Evolutionary conservation across 2,113 vertebrate species (phyloP).

Genomic region (Neogobius melanostomus): DNA sequence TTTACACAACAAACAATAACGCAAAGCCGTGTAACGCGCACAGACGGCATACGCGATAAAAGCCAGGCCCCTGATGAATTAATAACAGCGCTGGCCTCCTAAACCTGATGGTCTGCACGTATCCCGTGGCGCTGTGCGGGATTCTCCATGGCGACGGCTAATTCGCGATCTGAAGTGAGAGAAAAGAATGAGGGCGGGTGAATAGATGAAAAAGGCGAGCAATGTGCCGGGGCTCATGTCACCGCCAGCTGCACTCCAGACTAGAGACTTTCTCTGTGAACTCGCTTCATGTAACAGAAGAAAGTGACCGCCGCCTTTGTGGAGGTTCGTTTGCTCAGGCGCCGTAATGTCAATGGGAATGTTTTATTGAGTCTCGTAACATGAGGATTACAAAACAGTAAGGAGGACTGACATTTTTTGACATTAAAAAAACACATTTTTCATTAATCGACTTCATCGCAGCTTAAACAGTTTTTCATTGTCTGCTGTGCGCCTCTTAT

Average conservation of each 20-base stretch:
- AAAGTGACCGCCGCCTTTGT: not conserved
- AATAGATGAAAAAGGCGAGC: slow-evolving; percentile 63
- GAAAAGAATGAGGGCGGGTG: slow-evolving; percentile 32
- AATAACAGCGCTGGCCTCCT: not conserved
- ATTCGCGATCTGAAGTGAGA: slow-evolving; percentile 44
- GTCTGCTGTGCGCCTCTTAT: too few relatives aligned
- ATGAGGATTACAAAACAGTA: not conserved
- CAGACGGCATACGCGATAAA: not conserved
- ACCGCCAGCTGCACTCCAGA: slow-evolving; percentile 56
- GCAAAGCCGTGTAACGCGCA: not conserved
- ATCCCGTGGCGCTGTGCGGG: slow-evolving; percentile 14
- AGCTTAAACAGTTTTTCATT: too few relatives aligned
- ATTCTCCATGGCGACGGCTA: slow-evolving; percentile 45
- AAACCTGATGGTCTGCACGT: not conserved
- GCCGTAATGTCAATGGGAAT: not conserved
- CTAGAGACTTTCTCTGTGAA: slow-evolving; percentile 11
- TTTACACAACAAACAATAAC: not conserved
- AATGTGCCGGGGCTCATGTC: slow-evolving; percentile 51
- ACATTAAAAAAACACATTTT: too few relatives aligned
- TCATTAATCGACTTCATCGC: too few relatives aligned
- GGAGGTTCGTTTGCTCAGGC: not conserved
- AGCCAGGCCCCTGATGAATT: not conserved
- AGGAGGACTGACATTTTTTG: not conserved
- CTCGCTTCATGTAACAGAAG: not conserved
- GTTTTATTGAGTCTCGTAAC: not conserved